Base-by-base conservation (phyloP, 2,113 vertebrate genomes). In the Mixornis gularis region DNA sequence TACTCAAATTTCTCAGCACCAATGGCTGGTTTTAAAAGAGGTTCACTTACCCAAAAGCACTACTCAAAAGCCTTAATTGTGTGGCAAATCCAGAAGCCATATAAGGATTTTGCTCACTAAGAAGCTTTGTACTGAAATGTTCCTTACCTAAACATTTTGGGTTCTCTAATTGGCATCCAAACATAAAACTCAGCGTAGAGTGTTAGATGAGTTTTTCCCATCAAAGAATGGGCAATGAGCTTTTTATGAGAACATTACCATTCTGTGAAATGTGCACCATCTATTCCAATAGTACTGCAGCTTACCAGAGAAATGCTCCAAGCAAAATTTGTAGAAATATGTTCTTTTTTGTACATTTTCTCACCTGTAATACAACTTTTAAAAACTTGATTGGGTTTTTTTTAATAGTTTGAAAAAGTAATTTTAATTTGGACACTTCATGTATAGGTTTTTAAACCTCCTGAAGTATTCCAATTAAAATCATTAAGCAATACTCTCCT, bases 91-190 rank as follows among this genome's bases (percentile, higher is more conserved):
- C 77, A 90, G 66, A 85, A 60, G 79, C 74, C 89, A 71, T 49
- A 44, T 68, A 87, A 95, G 90, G 74, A 60, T 71, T 96, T 83
- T 92, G 52, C 65, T 83, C 71, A 49, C 79, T 95, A 72, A 78
- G 82, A 62, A 94, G 60, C 87, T 92, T 64, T 85, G 70, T 90
- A 58, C 62, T 71, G 83, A 94, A 90, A 84, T 49, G 48, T 69
- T 92, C 58, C 95, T 85, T 96, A 55, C 85, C 38, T 93, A 95
- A 94, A 94, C 79, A 94, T 95, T 85, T 92, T 92, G 81, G 59
- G 40, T 83, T 73, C 66, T 92, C 53, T 95, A 95, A 93, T 87
- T 94, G 90, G 85, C 85, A 65, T 92, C 70, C 59, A 94, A 91
- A 87, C 71, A 87, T 84, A 65, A 92, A 76, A 53, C 63, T 85